These are phyloP conservation scores for Anolis sagrei DNA, from an alignment of 2,113 vertebrate species.

Conservation along the genomic window DNA sequence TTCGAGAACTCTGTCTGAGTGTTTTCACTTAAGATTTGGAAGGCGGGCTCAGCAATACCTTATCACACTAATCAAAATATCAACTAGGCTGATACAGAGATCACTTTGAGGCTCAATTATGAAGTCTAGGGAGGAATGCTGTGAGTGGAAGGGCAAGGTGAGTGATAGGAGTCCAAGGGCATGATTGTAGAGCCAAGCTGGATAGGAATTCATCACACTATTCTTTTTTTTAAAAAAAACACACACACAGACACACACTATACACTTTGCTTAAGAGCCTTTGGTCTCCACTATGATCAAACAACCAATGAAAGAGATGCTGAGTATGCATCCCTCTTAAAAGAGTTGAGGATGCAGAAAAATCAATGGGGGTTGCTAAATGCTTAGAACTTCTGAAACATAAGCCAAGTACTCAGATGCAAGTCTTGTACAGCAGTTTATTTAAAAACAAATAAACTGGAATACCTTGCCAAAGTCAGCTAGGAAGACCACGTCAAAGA, in stretches of 20 bases:
- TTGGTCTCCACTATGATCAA: background rate
- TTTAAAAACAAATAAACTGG: background rate
- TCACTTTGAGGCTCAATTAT: too few species aligned
- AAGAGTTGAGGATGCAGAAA: background rate
- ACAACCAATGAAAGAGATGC: background rate
- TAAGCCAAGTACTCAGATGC: background rate
- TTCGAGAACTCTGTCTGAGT: too few species aligned
- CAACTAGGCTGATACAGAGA: too few species aligned
- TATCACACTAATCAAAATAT: too few species aligned
- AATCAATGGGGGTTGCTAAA: background rate
- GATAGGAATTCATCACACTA: too few species aligned
- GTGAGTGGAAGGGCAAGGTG: too few species aligned
- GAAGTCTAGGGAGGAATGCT: too few species aligned
- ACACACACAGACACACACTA: too few species aligned
- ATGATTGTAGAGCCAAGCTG: too few species aligned
- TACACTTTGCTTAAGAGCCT: background rate
- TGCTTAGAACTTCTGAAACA: background rate
- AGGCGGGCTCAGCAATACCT: too few species aligned
- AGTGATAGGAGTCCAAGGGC: too few species aligned
- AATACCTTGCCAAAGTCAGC: background rate
- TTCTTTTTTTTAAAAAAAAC: background rate
- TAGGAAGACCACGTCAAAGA: background rate
- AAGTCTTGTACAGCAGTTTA: background rate
- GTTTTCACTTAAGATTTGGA: too few species aligned
- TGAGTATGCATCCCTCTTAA: background rate